A percentile compares a stretch with the other conserved stretches of the same genome.
Conservation (phyloP, 2,888 invertebrate genomes). For the Drosophila phalerata region DNA sequence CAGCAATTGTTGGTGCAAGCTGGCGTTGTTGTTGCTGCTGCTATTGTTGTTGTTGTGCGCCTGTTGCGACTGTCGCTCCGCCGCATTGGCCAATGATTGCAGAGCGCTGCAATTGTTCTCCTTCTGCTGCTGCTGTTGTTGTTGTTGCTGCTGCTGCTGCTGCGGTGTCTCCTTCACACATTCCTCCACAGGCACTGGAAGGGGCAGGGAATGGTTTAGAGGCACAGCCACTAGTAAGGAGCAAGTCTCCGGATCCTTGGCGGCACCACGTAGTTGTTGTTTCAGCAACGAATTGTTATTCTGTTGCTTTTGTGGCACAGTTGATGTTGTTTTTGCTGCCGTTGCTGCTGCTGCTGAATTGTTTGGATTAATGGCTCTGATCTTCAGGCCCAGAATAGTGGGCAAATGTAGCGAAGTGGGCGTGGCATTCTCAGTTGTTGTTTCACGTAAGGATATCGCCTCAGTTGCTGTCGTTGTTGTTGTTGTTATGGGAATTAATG, state of each 20-base stretch:
- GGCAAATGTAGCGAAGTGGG: slow-evolving; percentile 74
- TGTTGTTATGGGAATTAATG: slow-evolving; percentile 32
- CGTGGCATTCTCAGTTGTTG: slow-evolving; percentile 35
- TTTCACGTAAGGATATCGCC: slow-evolving; percentile 18
- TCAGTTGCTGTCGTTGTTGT: slow-evolving; percentile 22
- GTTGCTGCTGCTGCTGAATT: slow-evolving; percentile 21
- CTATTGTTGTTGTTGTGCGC: slow-evolving; percentile 34
- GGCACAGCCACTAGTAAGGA: slow-evolving; percentile 16
- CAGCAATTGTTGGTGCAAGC: slow-evolving; percentile 83
- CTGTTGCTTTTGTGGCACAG: slow-evolving; percentile 33
- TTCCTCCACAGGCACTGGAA: slow-evolving; percentile 39
- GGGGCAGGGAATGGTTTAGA: neutral
- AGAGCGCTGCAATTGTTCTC: slow-evolving; percentile 68
- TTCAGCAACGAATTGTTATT: slow-evolving; percentile 81
- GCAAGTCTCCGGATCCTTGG: slow-evolving; percentile 73
- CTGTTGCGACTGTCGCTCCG: slow-evolving; percentile 77
- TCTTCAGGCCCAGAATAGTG: slow-evolving; percentile 81
- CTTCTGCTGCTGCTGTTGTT: slow-evolving; percentile 37
- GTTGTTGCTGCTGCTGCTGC: neutral
- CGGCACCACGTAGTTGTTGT: slow-evolving; percentile 81
- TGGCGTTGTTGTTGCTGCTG: slow-evolving; percentile 69
- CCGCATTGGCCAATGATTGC: slow-evolving; percentile 81
- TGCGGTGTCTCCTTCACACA: slow-evolving; percentile 22
- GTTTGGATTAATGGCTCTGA: slow-evolving; percentile 73
- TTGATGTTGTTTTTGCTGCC: slow-evolving; percentile 17